Conservation (phyloP, 2,797 vertebrate species). For the Gymnoscopelus braueri region DNA sequence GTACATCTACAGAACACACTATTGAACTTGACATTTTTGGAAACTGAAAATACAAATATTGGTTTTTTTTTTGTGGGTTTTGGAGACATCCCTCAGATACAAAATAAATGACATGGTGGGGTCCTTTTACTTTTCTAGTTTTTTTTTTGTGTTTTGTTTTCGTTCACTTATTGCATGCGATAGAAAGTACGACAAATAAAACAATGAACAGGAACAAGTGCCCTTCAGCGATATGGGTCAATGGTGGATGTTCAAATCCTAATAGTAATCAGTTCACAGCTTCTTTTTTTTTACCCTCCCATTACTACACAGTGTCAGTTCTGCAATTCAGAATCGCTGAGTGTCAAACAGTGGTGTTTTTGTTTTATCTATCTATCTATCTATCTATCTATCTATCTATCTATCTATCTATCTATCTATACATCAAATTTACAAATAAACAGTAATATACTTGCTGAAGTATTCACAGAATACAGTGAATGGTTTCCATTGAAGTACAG, state of each 20-base stretch:
- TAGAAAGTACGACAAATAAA: slow-evolving; percentile 80
- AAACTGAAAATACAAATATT: slow-evolving; percentile 76
- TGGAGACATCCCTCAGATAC: slow-evolving; percentile 76
- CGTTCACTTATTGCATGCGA: slow-evolving; percentile 84
- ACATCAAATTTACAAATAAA: slow-evolving; percentile 74
- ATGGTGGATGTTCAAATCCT: slow-evolving; percentile 70
- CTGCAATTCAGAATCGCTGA: slow-evolving; percentile 85
- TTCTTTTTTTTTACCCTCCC: slow-evolving; percentile 80
- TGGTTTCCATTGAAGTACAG: slow-evolving; percentile 73
- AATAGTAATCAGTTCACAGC: slow-evolving; percentile 77
- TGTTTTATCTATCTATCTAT: slow-evolving; percentile 52
- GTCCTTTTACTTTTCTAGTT: slow-evolving; percentile 51
- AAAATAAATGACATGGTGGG: slow-evolving; percentile 74
- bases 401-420: slow-evolving; percentile 64
- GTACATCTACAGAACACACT: slow-evolving; percentile 82
- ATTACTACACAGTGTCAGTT: slow-evolving; percentile 94
- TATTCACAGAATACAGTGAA: slow-evolving; percentile 89
- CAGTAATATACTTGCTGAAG: slow-evolving; percentile 77
- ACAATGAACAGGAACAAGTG: slow-evolving; percentile 73
- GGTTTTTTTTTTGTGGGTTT: slow-evolving; percentile 58
- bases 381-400: slow-evolving; percentile 38
- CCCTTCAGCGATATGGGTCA: slow-evolving; percentile 65
- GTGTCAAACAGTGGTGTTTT: slow-evolving; percentile 70
- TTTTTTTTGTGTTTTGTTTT: slow-evolving; percentile 35
- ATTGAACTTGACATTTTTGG: slow-evolving; percentile 78